These are phyloP conservation scores for Sorex fumeus DNA, from an alignment of 2,113 vertebrate species.

Conservation along the genomic window DNA sequence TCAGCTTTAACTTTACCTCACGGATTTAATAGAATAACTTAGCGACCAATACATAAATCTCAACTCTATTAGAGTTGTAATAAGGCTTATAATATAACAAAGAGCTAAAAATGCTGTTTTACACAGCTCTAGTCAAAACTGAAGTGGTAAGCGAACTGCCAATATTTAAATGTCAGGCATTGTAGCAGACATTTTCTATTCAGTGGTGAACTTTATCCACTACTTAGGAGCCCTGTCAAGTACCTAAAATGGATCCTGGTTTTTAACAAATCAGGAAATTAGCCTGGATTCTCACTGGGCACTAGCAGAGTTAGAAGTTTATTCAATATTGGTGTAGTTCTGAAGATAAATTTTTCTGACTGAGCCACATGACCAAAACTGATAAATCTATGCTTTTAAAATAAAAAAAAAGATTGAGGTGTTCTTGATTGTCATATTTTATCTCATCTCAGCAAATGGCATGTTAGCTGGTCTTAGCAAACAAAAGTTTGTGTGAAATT, in stretches of 20 bases:
- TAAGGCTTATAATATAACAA: neutral
- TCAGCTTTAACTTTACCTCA: neutral
- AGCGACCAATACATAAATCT: neutral
- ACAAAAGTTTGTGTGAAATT: neutral
- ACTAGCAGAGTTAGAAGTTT: neutral
- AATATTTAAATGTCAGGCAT: neutral
- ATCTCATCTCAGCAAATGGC: conserved; percentile 18
- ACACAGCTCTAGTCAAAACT: neutral
- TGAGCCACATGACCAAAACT: neutral
- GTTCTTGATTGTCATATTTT: neutral
- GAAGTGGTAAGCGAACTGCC: neutral
- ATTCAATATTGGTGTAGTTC: neutral
- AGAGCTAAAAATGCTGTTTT: neutral
- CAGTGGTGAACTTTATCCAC: neutral
- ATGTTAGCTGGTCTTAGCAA: neutral
- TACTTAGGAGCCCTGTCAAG: neutral
- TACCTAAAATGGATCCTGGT: neutral
- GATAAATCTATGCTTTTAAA: neutral
- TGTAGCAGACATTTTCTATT: conserved; percentile 6
- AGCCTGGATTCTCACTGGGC: neutral
- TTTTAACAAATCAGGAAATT: neutral
- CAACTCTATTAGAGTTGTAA: neutral
- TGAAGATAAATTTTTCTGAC: neutral
- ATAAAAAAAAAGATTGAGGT: neutral
- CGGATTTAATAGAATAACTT: conserved; percentile 14